Base-by-base conservation (phyloP, 1,140 invertebrate species). In the Pollicipes pollicipes region DNA sequence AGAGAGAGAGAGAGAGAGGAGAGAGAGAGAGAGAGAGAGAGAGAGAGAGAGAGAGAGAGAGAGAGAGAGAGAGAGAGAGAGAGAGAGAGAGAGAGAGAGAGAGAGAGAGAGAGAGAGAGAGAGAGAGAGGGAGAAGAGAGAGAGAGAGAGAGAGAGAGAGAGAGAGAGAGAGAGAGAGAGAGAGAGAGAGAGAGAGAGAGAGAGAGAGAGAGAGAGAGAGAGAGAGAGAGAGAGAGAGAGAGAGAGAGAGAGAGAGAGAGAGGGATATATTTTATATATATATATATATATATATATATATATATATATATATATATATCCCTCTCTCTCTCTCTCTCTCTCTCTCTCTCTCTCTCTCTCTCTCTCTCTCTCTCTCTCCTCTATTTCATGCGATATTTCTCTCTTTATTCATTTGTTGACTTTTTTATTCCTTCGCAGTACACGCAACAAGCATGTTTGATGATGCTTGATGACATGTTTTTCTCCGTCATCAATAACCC, bases 21-120 rank as follows among this genome's bases (percentile, higher is more conserved):
- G 69, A 67, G 32, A 67, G 3, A 16, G 28, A 70, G 13, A 16
- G 13, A 32, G 69, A 32, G 30, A 32, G 30, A 67, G 13, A 16
- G 13, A 67, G 30, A 67, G 68, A 69, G 68, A 8, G 27, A 69
- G 68, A 29, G 27, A 69, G 68, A 69, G 68, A 69, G 27, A 69
- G 68, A 69, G 27, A 69, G 68, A 69, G 27, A 69, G 27, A 69
- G 27, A 29, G 68, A 29, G 68, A 69, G 68, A 69, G 68, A 69
- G 30, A 29, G 30, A 69, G 68, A 31, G 68, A 29, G 68, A 69
- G 68, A 31, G 68, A 69, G 30, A 69, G 68, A 69, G 30, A 31
- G 68, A 69, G 30, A 69, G 68, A 69, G 68, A 69, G 68, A 69
- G 68, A 69, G 66, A 68, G 66, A 68, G 66, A 68, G 68, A 68